Conservation (phyloP, 2,113 vertebrate genomes). For the Oreocharis arfaki region DNA sequence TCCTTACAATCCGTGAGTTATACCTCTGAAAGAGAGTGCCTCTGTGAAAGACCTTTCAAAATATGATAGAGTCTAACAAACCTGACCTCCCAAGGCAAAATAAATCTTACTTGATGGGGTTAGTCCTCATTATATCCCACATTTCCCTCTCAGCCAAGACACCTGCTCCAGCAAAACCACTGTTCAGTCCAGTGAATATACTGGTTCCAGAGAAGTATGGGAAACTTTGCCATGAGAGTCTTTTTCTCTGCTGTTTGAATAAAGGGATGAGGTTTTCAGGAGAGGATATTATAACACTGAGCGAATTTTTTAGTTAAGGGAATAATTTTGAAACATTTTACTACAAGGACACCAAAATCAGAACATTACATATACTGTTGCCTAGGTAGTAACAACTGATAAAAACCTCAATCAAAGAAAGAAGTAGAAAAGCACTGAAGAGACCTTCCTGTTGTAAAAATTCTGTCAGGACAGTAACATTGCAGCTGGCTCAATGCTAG, state of each 20-base stretch:
- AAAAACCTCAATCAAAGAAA: neutral
- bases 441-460: neutral
- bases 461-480: neutral
- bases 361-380: neutral
- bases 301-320: neutral
- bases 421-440: neutral
- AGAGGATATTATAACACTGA: neutral
- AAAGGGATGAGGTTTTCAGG: neutral
- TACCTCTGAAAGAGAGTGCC: neutral
- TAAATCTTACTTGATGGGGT: neutral
- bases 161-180: neutral
- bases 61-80: neutral
- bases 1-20: neutral
- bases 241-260: neutral
- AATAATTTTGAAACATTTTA: constrained; percentile 9
- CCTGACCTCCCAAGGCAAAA: neutral
- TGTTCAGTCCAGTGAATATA: neutral
- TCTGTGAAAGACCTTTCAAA: neutral
- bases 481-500: neutral
- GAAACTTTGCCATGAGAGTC: neutral
- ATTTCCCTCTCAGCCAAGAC: neutral
- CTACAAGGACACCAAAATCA: neutral
- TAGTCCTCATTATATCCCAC: neutral
- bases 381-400: neutral
- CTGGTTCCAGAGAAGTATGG: neutral